These are phyloP conservation scores for Ormyrus nitidulus DNA, from an alignment of 2,888 invertebrate species.

Conservation along the genomic window DNA sequence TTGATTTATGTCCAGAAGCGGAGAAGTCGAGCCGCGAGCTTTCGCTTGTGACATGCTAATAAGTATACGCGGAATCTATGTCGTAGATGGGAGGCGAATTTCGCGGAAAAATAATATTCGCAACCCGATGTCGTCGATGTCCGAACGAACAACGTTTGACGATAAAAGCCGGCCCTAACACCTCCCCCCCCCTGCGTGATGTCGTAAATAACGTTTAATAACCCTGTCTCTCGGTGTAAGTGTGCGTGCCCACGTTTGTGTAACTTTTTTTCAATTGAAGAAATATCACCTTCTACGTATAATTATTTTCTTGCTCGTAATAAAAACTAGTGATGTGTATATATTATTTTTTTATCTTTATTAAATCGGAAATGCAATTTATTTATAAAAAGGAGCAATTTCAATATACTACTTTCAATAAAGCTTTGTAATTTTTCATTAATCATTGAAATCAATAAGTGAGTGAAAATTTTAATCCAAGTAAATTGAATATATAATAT, in stretches of 20 bases:
- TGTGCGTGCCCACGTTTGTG: neutral
- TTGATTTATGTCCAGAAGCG: constrained; percentile 54
- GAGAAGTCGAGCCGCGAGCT: neutral
- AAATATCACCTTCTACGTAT: too few relatives aligned
- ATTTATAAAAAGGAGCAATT: too few relatives aligned
- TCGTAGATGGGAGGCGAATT: neutral
- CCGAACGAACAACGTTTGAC: constrained; percentile 13
- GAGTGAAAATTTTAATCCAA: too few relatives aligned
- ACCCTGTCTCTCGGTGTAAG: neutral
- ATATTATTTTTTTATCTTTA: too few relatives aligned
- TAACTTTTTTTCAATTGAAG: too few relatives aligned
- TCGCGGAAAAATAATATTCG: constrained; percentile 17
- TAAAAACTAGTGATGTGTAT: too few relatives aligned
- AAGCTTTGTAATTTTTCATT: too few relatives aligned
- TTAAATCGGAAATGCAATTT: too few relatives aligned
- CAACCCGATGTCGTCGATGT: neutral
- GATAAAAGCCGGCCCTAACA: neutral
- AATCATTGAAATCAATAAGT: too few relatives aligned
- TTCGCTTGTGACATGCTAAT: constrained; percentile 43
- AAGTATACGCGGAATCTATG: neutral
- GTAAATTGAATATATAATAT: too few relatives aligned
- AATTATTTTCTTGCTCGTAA: too few relatives aligned
- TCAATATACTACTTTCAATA: too few relatives aligned
- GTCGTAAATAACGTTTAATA: constrained; percentile 36
- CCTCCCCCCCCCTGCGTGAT: neutral